Base-by-base conservation (phyloP, 2,888 invertebrate species). In the Sipha maydis region DNA sequence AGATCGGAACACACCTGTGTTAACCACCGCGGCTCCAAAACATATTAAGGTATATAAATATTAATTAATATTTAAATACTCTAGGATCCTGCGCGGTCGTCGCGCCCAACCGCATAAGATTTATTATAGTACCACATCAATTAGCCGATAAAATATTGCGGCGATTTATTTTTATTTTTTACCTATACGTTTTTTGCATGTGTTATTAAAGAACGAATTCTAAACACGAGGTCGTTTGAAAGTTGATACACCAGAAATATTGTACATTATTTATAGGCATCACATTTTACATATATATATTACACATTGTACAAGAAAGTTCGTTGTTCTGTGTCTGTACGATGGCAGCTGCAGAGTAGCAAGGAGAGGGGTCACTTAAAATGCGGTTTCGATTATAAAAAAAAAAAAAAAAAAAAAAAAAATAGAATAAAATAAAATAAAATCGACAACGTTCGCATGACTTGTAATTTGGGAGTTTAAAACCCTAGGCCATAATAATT, bases 401-500 rank as follows among this genome's bases (percentile, higher is more conserved):
- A 25, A 21, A 61, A 61, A 61, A 61, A 67, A 8, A 19, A 61
- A 69, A n/a, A 69, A n/a, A 69, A n/a, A n/a, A n/a, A n/a, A n/a
- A n/a, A n/a, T n/a, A n/a, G n/a, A n/a, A 34, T 34, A 34, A 4
- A 9, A 11, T 41, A 41, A 41, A 41, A 83, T 31, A 73, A 34
- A 73, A 73, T n/a, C 54, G 71, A 73, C 71, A 34, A n/a, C 54
- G 34, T 34, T 73, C 25, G 71, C 71, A 73, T n/a, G 73, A 54
- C 19, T n/a, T 56, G 83, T 83, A 83, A 73, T 73, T 83, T 48
- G 56, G 48, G 56, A 54, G 73, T n/a, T 56, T 73, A 34, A 56
- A 83, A 83, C 83, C 83, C 54, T 56, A 56, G 83, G 83, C 73
- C 73, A 56, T 85, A 85, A 85, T 77, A 77, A 85, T 41, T 77